Evolutionary conservation across 1,140 invertebrate genomes (phyloP).

Genomic region (Philaenus spumarius): DNA sequence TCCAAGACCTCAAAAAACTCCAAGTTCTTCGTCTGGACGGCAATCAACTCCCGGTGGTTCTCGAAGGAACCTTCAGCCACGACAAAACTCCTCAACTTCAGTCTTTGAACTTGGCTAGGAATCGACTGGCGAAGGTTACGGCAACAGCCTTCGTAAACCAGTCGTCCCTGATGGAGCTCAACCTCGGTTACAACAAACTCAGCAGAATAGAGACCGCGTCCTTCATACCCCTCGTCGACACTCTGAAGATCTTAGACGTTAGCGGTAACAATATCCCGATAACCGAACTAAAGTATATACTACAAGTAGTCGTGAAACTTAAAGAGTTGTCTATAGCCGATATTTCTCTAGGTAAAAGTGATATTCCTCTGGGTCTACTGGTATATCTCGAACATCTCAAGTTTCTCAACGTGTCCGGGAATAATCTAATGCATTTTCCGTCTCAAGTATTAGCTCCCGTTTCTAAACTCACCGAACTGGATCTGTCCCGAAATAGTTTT

Average conservation of each 20-base stretch:
- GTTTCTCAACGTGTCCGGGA: slow-evolving; percentile 49
- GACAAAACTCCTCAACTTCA: slow-evolving; percentile 30
- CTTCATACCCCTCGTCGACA: slow-evolving; percentile 51
- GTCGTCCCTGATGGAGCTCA: slow-evolving; percentile 54
- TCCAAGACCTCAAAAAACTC: slow-evolving; percentile 58
- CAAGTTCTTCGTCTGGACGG: slow-evolving; percentile 62
- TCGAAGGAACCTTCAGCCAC: slow-evolving; percentile 61
- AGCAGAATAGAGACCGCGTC: slow-evolving; percentile 52
- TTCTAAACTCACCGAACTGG: slow-evolving; percentile 48
- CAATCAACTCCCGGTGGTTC: slow-evolving; percentile 65
- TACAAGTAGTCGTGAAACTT: slow-evolving; percentile 50
- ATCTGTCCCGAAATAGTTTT: slow-evolving; percentile 55
- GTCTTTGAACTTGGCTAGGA: slow-evolving; percentile 54
- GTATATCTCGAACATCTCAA: slow-evolving; percentile 44
- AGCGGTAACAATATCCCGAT: slow-evolving; percentile 54
- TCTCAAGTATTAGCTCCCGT: slow-evolving; percentile 48
- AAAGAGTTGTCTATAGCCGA: slow-evolving; percentile 50
- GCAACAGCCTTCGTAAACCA: slow-evolving; percentile 61
- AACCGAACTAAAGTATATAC: slow-evolving; percentile 40
- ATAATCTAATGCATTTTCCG: slow-evolving; percentile 48
- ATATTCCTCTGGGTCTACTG: slow-evolving; percentile 46
- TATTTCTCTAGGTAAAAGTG: slow-evolving; percentile 37
- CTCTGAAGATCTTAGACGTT: slow-evolving; percentile 53
- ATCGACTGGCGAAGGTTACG: slow-evolving; percentile 63
- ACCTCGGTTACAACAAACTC: slow-evolving; percentile 67